Evolutionary conservation across 2,888 invertebrate species (phyloP).

Genomic region (Drosophila maculinotata): DNA sequence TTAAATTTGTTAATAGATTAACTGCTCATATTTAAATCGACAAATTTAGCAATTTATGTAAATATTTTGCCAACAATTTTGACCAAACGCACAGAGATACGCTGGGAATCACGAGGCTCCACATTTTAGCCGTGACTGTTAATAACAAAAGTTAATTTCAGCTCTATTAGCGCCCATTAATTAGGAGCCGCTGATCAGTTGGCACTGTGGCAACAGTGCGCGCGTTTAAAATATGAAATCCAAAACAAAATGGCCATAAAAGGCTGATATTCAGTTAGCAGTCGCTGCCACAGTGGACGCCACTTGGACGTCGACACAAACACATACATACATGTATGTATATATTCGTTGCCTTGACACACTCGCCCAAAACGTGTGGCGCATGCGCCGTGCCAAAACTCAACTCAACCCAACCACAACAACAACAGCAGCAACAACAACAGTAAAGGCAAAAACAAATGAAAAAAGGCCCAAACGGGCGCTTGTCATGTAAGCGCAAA

Average conservation of each 20-base stretch:
- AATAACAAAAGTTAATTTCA: conserved; percentile 51
- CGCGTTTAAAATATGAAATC: conserved; percentile 56
- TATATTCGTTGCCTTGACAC: conserved; percentile 63
- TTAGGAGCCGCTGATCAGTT: conserved; percentile 37
- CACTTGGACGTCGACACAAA: conserved; percentile 40
- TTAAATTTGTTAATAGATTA: no score
- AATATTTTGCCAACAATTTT: neutral
- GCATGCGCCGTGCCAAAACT: conserved; percentile 70
- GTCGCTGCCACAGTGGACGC: conserved; percentile 29
- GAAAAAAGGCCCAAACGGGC: conserved; percentile 48
- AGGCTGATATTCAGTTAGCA: conserved; percentile 47
- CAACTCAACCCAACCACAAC: conserved; percentile 37
- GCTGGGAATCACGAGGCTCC: conserved; percentile 26
- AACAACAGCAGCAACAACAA: conserved; percentile 31
- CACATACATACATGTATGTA: neutral
- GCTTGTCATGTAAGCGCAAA: conserved; percentile 52
- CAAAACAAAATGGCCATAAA: conserved; percentile 64
- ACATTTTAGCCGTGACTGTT: conserved; percentile 33
- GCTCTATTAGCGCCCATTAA: conserved; percentile 70
- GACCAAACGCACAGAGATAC: no score
- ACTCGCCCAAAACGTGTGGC: conserved; percentile 79
- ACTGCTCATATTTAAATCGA: no score
- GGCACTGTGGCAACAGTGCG: conserved; percentile 15
- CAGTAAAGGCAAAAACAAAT: conserved; percentile 1
- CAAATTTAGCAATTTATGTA: neutral